A percentile compares a stretch with the other conserved stretches of the same genome.
phyloP scores from a whole-genome alignment of 2,113 vertebrate genomes.

The Sminthopsis crassicaudata region DNA sequence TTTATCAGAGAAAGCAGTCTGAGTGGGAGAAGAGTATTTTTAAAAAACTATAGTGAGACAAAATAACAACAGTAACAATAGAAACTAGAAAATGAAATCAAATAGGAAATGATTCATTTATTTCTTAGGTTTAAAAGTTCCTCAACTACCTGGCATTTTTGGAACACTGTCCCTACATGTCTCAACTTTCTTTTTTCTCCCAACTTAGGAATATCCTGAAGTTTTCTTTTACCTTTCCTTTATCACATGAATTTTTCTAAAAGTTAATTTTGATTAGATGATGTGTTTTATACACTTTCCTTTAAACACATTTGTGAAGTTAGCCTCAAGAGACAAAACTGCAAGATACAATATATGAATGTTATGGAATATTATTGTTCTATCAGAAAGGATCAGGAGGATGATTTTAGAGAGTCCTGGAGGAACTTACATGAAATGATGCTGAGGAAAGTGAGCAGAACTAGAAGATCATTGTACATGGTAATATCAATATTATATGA shows the following conservation, averaged over 20 bases:
- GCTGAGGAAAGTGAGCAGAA: no score
- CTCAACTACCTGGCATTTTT: background rate
- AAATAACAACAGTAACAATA: background rate
- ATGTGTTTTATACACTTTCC: background rate
- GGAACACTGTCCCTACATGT: background rate
- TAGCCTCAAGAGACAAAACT: background rate
- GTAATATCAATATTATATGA: no score
- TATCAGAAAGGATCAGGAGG: no score
- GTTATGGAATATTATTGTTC: no score
- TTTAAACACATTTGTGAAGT: background rate
- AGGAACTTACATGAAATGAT: no score
- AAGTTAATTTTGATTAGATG: background rate
- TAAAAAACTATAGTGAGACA: background rate
- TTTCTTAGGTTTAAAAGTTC: background rate
- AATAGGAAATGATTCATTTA: background rate
- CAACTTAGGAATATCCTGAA: background rate
- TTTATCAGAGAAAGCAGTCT: background rate
- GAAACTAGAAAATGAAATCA: background rate
- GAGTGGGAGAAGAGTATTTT: background rate
- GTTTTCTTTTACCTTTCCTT: background rate
- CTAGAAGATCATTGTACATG: no score
- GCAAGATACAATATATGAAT: background rate
- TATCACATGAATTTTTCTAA: background rate
- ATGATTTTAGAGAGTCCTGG: no score
- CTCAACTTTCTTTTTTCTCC: background rate